Conservation (phyloP, 2,888 invertebrate genomes). For the Ochropleura leucogaster region DNA sequence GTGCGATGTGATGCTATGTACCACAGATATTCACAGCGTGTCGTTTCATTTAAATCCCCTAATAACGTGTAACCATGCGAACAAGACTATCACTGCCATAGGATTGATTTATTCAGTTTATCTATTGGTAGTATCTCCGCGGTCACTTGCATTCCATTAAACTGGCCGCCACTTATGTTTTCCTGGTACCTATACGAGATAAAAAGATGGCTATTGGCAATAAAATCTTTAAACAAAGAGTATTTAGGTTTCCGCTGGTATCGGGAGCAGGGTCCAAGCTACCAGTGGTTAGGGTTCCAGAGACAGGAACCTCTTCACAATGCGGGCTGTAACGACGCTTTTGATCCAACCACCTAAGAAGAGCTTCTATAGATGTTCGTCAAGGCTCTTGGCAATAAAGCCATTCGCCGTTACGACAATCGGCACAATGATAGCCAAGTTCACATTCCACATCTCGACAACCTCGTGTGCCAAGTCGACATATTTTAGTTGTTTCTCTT, state of each 20-base stretch:
- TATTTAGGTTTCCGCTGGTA: neutral
- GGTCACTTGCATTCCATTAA: slow-evolving; percentile 34
- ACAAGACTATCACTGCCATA: slow-evolving; percentile 27
- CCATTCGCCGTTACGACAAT: no score
- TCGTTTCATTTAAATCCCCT: neutral
- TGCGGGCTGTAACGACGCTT: no score
- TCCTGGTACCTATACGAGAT: neutral
- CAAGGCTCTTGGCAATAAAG: no score
- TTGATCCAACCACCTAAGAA: no score
- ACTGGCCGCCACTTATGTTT: slow-evolving; percentile 19
- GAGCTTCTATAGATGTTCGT: no score
- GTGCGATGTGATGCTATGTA: neutral
- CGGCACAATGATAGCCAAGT: no score
- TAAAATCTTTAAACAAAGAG: neutral
- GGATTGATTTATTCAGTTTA: slow-evolving; percentile 28
- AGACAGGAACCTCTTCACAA: no score
- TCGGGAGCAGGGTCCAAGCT: no score
- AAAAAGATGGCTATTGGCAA: neutral
- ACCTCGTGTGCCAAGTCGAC: no score
- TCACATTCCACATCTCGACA: no score
- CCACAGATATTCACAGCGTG: neutral
- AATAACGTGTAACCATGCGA: slow-evolving; percentile 8
- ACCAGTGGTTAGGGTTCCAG: no score
- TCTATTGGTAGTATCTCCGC: slow-evolving; percentile 22
- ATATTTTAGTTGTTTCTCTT: no score